Evolutionary conservation across 1,140 invertebrate genomes (phyloP), one percentile per base, ranked within the genome.

Genomic region (Neodiprion fabricii): DNA sequence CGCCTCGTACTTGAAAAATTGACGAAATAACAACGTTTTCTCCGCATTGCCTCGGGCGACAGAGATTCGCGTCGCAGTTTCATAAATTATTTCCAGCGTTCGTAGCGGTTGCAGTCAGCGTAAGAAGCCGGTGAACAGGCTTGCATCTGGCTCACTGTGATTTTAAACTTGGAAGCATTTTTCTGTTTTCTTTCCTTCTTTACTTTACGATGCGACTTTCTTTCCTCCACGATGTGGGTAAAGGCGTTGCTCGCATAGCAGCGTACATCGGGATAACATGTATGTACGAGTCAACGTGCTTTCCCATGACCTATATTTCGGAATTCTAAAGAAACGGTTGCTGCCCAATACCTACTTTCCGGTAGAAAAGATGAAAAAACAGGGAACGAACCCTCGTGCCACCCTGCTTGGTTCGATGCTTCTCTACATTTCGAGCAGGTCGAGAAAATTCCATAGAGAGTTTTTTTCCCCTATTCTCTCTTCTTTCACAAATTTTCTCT

Each of bases 251-350:
- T 2, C 5, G 28, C 28, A 40, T 40, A 40, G 5, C 28, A 40
- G 28, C 28, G 28, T 40, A 40, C 28, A 40, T 40, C 28, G 28
- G 28, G 61, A 66, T 21, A 21, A 66, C 61, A 14, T 21, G 7
- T 14, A 21, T 5, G 61, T 66, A n/a, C 4, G 21, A 66, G 79
- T 61, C 53, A 61, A 61, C 53, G 53, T 1, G 82, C 79, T 84
- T 88, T 88, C 86, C 86, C 87, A 88, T 88, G 87, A 88, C 85
- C 87, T 75, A 87, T 87, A 87, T 84, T 80, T 72, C 77, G 80
- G 83, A 84, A 83, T 71, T 87, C 77, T 85, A 86, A 85, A 85
- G 85, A 82, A 82, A 73, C 80, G 75, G 67, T 40, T 40, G 28
- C 53, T 8, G 53, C 53, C 11, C 53, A 17, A 12, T 40, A 40